Percentiles rank a stretch among this genome's conserved stretches.
phyloP scores from a whole-genome alignment of 2,888 invertebrate species.

The Oligia strigilis region DNA sequence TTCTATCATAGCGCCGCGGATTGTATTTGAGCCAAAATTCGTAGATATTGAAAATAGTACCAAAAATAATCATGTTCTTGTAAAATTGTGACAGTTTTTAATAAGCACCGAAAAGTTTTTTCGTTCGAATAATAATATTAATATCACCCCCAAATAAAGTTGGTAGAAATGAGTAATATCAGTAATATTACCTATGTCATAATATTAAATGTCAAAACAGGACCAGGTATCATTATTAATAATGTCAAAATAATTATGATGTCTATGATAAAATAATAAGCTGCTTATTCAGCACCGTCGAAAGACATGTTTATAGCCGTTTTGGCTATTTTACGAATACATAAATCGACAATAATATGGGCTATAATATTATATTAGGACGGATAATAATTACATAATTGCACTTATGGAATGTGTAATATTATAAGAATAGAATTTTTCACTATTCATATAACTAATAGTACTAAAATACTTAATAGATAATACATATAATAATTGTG shows the following conservation, averaged over 20 bases:
- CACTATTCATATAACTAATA: slow-evolving; percentile 47
- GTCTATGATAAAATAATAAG: neutral
- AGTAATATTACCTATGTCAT: neutral
- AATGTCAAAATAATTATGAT: neutral
- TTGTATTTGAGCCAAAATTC: neutral
- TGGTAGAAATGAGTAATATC: neutral
- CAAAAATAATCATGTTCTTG: neutral
- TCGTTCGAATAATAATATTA: neutral
- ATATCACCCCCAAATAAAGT: neutral
- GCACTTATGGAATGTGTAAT: slow-evolving; percentile 76
- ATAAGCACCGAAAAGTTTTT: slow-evolving; percentile 3
- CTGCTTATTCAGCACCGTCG: neutral
- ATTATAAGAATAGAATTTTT: slow-evolving; percentile 44
- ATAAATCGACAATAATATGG: neutral
- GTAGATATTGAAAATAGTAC: neutral
- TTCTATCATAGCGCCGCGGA: neutral
- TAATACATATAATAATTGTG: slow-evolving; percentile 48
- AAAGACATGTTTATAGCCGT: neutral
- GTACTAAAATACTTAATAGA: slow-evolving; percentile 57
- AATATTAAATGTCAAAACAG: slow-evolving; percentile 13
- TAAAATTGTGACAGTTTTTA: slow-evolving; percentile 9
- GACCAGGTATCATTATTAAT: neutral
- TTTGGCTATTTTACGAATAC: slow-evolving; percentile 10
- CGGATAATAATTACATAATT: slow-evolving; percentile 73
- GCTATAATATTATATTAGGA: slow-evolving; percentile 62